Evolutionary conservation across 2,888 invertebrate genomes (phyloP).

Genomic region (Drosophila falleni): DNA sequence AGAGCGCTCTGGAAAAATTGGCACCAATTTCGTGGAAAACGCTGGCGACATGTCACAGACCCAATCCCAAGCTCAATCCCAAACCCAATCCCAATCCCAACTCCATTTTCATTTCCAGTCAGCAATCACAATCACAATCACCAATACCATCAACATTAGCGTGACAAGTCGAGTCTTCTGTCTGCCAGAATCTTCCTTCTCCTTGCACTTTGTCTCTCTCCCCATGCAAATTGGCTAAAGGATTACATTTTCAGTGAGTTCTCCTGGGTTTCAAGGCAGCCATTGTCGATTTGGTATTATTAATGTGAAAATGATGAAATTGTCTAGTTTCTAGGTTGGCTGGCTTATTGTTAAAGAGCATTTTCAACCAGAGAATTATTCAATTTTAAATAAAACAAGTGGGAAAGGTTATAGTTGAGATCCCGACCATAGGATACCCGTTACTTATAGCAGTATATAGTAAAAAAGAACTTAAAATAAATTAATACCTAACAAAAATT

Average conservation of each 20-base stretch:
- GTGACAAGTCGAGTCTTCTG: constrained; percentile 26
- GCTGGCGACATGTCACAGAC: constrained; percentile 75
- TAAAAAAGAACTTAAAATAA: no score
- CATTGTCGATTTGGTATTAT: constrained; percentile 57
- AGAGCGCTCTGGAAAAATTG: constrained; percentile 82
- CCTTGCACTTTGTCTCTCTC: constrained; percentile 15
- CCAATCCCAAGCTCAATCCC: constrained; percentile 8
- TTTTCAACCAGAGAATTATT: not conserved
- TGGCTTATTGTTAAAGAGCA: not conserved
- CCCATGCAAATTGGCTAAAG: constrained; percentile 74
- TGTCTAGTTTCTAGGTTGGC: constrained; percentile 11
- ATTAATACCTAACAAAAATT: no score
- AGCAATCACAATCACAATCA: constrained; percentile 13
- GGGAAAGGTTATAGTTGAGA: no score
- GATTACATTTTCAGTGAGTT: constrained; percentile 75
- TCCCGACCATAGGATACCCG: no score
- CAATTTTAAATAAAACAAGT: not conserved
- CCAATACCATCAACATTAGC: constrained; percentile 34
- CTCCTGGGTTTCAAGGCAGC: constrained; percentile 6
- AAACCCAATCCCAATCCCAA: constrained; percentile 1
- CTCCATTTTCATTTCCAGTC: constrained; percentile 11
- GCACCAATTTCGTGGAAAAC: constrained; percentile 81
- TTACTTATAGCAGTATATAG: no score
- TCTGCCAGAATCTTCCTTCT: constrained; percentile 19
- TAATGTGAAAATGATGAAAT: constrained; percentile 67